Evolutionary conservation across 2,113 vertebrate genomes (phyloP).

Genomic region (Thamnaconus septentrionalis): DNA sequence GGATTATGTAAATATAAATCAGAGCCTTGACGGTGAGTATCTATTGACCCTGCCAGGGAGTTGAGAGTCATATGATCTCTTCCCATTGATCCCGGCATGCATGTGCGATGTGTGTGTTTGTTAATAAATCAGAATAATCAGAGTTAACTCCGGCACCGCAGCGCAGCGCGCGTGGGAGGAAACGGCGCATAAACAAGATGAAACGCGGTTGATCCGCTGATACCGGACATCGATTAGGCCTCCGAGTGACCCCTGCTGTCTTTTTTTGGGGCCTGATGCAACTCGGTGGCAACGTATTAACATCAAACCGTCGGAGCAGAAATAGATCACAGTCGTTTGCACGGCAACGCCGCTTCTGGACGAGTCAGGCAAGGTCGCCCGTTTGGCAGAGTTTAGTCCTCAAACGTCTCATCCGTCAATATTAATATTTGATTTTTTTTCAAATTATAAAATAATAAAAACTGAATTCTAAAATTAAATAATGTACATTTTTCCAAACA

Average conservation of each 20-base stretch:
- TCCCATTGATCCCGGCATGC: constrained; percentile 57
- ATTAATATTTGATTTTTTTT: no score
- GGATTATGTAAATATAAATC: constrained; percentile 55
- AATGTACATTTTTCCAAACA: no score
- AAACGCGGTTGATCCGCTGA: constrained; percentile 61
- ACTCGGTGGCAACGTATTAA: constrained; percentile 34
- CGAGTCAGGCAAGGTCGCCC: no score
- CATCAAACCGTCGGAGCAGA: constrained; percentile 27
- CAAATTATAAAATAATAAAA: no score
- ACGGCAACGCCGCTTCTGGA: no score
- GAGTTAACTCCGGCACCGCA: constrained; percentile 44
- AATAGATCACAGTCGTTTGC: constrained; percentile 19
- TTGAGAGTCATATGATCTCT: constrained; percentile 49
- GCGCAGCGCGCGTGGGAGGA: constrained; percentile 49
- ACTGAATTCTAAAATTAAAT: no score
- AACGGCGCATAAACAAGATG: constrained; percentile 25
- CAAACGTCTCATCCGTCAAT: no score
- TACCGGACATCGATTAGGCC: constrained; percentile 59
- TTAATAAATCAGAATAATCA: constrained; percentile 54
- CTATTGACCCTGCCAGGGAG: constrained; percentile 40
- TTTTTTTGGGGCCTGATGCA: constrained; percentile 24
- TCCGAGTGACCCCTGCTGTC: constrained; percentile 44
- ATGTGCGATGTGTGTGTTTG: constrained; percentile 42
- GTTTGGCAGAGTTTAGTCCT: no score
- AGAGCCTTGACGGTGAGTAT: constrained; percentile 56